These are phyloP conservation scores for Drosophila affinis DNA, from an alignment of 2,888 invertebrate species.

Conservation along the genomic window DNA sequence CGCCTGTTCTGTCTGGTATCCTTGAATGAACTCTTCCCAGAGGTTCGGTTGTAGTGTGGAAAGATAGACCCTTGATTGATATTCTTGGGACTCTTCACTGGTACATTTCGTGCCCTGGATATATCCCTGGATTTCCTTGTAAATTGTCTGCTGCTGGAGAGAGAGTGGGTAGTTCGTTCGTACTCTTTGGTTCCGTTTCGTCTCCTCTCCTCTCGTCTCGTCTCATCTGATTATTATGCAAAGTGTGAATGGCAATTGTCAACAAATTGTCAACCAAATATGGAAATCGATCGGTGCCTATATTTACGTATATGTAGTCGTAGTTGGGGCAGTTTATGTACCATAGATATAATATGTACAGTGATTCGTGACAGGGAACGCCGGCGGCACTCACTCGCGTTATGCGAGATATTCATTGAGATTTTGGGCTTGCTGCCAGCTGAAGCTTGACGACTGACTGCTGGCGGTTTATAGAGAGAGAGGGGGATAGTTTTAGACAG, in stretches of 20 bases:
- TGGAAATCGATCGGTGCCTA: slow-evolving; percentile 41
- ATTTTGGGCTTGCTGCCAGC: slow-evolving; percentile 21
- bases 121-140: slow-evolving; percentile 45
- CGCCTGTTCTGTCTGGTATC: no score
- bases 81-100: no score
- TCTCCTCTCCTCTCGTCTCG: slow-evolving; percentile 12
- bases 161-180: neutral
- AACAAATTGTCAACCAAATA: slow-evolving; percentile 73
- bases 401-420: slow-evolving; percentile 4
- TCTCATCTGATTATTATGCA: slow-evolving; percentile 64
- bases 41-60: no score
- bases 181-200: slow-evolving; percentile 9
- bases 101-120: no score
- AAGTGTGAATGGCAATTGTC: slow-evolving; percentile 77
- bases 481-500: neutral
- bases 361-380: neutral
- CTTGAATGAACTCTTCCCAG: no score
- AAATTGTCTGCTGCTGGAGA: slow-evolving; percentile 29
- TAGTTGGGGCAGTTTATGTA: slow-evolving; percentile 47
- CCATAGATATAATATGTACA: neutral
- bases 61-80: no score
- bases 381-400: neutral
- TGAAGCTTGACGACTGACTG: slow-evolving; percentile 17
- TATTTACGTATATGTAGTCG: no score
- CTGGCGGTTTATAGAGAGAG: slow-evolving; percentile 4